A percentile compares a stretch with the other conserved stretches of the same genome.
Conservation (phyloP, 2,797 vertebrate species). For the Serranus cabrilla region DNA sequence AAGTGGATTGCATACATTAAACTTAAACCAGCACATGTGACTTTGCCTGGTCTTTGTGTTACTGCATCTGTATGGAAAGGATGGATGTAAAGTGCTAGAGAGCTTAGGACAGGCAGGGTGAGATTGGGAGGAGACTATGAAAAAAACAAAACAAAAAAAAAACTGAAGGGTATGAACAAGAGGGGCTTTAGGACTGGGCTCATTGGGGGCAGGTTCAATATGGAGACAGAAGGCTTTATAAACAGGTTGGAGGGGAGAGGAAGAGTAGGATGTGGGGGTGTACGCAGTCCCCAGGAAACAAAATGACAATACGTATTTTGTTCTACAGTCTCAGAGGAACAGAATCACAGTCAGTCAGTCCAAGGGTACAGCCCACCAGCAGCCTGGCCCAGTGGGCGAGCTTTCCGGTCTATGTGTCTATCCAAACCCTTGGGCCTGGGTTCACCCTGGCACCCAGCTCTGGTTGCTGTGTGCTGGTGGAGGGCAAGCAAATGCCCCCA, state of each 20-base stretch:
- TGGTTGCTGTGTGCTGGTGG: conserved; percentile 96
- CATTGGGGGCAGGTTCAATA: conserved; percentile 56
- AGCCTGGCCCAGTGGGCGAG: conserved; percentile 53
- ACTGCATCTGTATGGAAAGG: conserved; percentile 78
- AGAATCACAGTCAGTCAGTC: conserved; percentile 81
- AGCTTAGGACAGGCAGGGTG: conserved; percentile 74
- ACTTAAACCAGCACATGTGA: conserved; percentile 79
- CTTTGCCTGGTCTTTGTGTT: conserved; percentile 76
- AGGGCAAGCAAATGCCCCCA: conserved; percentile 93
- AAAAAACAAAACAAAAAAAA: conserved; percentile 36
- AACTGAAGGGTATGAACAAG: conserved; percentile 52
- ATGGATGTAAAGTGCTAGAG: conserved; percentile 86
- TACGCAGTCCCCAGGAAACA: conserved; percentile 71
- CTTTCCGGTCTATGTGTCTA: conserved; percentile 55
- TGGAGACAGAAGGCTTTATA: conserved; percentile 65
- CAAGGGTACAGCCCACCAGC: conserved; percentile 68
- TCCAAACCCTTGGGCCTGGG: conserved; percentile 34
- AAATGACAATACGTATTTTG: conserved; percentile 76
- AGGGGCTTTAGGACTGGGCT: conserved; percentile 45
- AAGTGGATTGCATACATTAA: conserved; percentile 86
- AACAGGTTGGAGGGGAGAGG: conserved; percentile 40
- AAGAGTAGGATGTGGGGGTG: conserved; percentile 34
- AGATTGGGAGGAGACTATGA: conserved; percentile 53
- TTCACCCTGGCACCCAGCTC: conserved; percentile 98
- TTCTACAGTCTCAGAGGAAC: conserved; percentile 72